Evolutionary conservation across 2,113 vertebrate species (phyloP), one percentile per base, ranked within the genome.

Genomic region (Chaetorhynchus papuensis): DNA sequence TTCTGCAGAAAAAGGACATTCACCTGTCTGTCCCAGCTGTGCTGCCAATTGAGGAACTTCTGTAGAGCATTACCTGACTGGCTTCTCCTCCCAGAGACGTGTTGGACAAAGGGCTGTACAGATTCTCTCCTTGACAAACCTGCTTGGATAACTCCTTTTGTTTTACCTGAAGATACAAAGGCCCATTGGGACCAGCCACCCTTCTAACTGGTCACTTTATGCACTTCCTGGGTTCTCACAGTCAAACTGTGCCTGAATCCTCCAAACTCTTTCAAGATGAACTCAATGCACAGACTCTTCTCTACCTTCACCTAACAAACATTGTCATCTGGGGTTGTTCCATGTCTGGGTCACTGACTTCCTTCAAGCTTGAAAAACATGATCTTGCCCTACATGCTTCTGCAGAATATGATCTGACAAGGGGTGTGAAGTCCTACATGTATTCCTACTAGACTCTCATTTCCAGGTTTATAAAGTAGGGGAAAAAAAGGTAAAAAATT

Each of bases 341-440:
- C 82, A 64, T 10, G 11, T 30, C 35, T 75, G 56, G 13, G 72
- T 44, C 57, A 33, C 3, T 42, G 17, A 45, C 14, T 84, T 90
- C 33, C 49, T 68, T 80, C 53, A 35, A 57, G 21, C 69, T 41
- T 72, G 24, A 31, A 71, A 90, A 83, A 49, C 4, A 16, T 9
- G 13, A 45, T 33, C n/a, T 44, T 49, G 21, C 9, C 26, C 56
- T 61, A 7, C 30, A 26, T 1, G 1, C 3, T 70, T 66, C 52
- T 70, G 16, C 53, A 49, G 28, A 35, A 22, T 39, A 20, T 15
- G 21, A 45, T 27, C 30, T 65, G 50, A 44, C n/a, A 61, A 42
- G 39, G 6, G 7, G 7, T n/a, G 6, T 22, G 0, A 0, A 66
- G 14, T 41, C 30, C 47, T 49, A 63, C 12, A 39, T 11, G 1